Evolutionary conservation across 2,888 invertebrate genomes (phyloP).

Genomic region (Pammene aurita): DNA sequence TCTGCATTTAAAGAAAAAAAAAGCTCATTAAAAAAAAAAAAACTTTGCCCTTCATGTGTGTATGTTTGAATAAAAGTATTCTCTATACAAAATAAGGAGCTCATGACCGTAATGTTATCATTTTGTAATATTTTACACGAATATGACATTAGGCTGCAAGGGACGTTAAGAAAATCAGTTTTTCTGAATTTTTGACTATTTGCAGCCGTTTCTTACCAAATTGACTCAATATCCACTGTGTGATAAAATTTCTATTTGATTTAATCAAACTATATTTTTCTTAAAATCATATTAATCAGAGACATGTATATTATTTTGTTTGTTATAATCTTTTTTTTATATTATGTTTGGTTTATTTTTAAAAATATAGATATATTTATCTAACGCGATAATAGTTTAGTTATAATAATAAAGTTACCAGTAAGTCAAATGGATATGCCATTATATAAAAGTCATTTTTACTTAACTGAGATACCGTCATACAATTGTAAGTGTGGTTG

Average conservation of each 20-base stretch:
- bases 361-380: slow-evolving; percentile 44
- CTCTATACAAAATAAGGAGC: neutral
- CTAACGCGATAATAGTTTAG: slow-evolving; percentile 43
- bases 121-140: slow-evolving; percentile 6
- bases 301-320: slow-evolving; percentile 40
- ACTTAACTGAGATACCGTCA: slow-evolving; percentile 11
- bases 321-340: slow-evolving; percentile 48
- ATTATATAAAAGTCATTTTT: slow-evolving; percentile 30
- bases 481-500: slow-evolving; percentile 1
- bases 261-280: slow-evolving; percentile 42
- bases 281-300: slow-evolving; percentile 41
- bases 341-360: slow-evolving; percentile 48
- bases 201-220: slow-evolving; percentile 2
- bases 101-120: neutral
- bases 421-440: slow-evolving; percentile 46
- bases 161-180: neutral
- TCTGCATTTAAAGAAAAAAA: no score
- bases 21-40: no score
- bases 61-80: no score
- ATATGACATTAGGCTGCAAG: slow-evolving; percentile 1
- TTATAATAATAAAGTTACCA: slow-evolving; percentile 50
- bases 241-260: slow-evolving; percentile 31
- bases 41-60: no score
- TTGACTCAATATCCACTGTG: slow-evolving; percentile 13
- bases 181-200: neutral